These are phyloP conservation scores for Fabriciana adippe DNA, from an alignment of 2,888 invertebrate genomes.

Conservation along the genomic window DNA sequence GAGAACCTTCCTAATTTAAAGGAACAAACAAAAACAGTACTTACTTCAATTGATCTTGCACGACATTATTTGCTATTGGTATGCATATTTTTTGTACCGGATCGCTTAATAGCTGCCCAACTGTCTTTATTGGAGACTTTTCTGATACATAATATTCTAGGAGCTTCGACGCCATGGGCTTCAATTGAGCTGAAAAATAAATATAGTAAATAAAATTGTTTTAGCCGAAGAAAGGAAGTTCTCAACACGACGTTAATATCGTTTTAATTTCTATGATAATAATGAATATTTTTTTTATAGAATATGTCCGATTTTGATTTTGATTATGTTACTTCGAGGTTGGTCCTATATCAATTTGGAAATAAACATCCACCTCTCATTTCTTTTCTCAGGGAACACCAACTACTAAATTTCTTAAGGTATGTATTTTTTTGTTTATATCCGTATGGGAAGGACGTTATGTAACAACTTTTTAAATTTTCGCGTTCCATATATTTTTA, in stretches of 20 bases:
- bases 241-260: too few relatives aligned
- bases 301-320: too few relatives aligned
- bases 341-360: too few relatives aligned
- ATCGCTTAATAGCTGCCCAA: constrained; percentile 72
- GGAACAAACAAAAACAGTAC: constrained; percentile 38
- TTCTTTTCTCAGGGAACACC: too few relatives aligned
- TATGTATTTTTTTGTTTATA: not conserved
- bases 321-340: too few relatives aligned
- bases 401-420: too few relatives aligned
- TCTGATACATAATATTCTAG: constrained; percentile 72
- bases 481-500: too few relatives aligned
- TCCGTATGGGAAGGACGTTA: not conserved
- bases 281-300: not conserved
- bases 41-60: constrained; percentile 77
- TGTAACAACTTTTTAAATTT: too few relatives aligned
- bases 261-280: too few relatives aligned
- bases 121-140: constrained; percentile 69
- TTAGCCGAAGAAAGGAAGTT: too few relatives aligned
- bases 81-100: constrained; percentile 65
- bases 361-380: too few relatives aligned
- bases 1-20: not conserved
- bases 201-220: not conserved
- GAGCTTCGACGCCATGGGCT: constrained; percentile 66
- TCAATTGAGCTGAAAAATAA: constrained; percentile 58
- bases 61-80: constrained; percentile 69